Evolutionary conservation across 2,113 vertebrate genomes (phyloP).

Genomic region (Sialia sialis): DNA sequence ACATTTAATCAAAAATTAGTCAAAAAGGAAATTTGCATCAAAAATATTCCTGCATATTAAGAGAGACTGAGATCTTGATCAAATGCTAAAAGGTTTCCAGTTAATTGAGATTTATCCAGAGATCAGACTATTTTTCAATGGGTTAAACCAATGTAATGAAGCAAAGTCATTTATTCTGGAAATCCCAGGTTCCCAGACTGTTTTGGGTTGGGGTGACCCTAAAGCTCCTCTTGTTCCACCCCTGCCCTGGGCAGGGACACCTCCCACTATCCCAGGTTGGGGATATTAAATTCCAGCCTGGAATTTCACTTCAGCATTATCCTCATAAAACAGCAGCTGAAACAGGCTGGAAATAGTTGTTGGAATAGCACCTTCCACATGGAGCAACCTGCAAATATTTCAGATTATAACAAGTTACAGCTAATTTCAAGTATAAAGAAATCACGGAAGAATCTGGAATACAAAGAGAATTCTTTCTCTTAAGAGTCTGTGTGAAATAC

Average conservation of each 20-base stretch:
- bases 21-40: not conserved
- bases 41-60: not conserved
- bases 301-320: not conserved
- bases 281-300: too few species aligned
- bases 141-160: not conserved
- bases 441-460: not conserved
- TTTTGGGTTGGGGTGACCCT: not conserved
- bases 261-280: rapidly evolving
- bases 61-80: not conserved
- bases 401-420: not conserved
- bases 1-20: not conserved
- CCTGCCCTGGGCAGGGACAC: not conserved
- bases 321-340: not conserved
- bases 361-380: not conserved
- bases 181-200: not conserved
- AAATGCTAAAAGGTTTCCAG: not conserved
- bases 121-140: not conserved
- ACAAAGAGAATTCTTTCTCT: not conserved
- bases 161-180: not conserved
- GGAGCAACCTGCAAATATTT: not conserved
- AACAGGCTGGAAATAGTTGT: not conserved
- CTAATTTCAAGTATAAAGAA: not conserved
- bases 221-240: not conserved
- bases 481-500: not conserved
- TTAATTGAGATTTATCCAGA: not conserved